Base-by-base conservation (phyloP, 2,888 invertebrate genomes). In the Ecliptopera silaceata region DNA sequence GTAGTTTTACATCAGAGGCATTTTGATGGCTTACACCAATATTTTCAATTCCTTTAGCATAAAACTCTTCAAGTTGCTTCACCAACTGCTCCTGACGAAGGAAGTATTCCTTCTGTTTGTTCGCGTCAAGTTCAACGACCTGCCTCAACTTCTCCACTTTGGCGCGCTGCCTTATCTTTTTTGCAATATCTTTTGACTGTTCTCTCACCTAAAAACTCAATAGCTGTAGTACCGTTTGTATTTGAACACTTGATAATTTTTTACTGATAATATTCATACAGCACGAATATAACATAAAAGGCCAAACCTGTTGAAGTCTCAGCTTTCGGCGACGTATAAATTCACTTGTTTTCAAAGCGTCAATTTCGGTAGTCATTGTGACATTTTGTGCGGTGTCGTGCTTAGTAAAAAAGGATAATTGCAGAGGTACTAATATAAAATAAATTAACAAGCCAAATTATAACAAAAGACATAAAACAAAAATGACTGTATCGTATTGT, bases 151-250 rank as follows among this genome's bases (percentile, higher is more conserved):
- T 84, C 72, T 90, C 91, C 59, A 78, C 77, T 70, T 84, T 85
- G 44, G 89, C 84, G 59, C 89, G 86, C 70, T 86, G 84, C 63
- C 91, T 75, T 64, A 91, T 81, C 74, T 85, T 86, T 71, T 86
- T 89, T 11, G 91, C 91, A 49, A 92, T 88, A 52, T 89, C 88
- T 77, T 91, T 91, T 44, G 91, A 92, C 68, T 92, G 91, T 76
- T 92, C 91, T 62, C 91, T 84, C 67, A 92, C 91, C 91, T 92
- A 82, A 72, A 84, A 79, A 66, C 45, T 56, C 46, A 63, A 48
- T 56, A 32, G 56, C 48, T 26, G 51, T 57, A 60, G 63, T 13
- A 66, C 55, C 20, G 52, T 53, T 61, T 55, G 47, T 43, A 39
- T 18, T 34, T 34, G 6, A 11, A 3, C n/a, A 58, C 54, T 61